Conservation (phyloP, 1,140 invertebrate species). For the Chelonus insularis region DNA sequence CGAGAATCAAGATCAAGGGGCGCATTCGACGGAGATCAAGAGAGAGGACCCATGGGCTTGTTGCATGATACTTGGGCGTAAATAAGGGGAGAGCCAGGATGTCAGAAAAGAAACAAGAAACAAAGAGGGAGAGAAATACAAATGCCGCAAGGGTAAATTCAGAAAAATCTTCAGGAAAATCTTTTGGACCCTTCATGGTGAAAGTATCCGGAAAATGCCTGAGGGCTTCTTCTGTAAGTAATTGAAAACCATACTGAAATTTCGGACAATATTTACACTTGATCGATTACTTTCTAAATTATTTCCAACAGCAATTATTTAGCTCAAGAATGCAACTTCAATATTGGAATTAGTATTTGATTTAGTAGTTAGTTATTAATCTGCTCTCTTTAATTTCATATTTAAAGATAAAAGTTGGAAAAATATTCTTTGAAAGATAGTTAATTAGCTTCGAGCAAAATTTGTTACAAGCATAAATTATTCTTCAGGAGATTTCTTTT, state of each 20-base stretch:
- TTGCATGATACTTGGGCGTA: not conserved
- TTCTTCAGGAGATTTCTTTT: too few relatives aligned
- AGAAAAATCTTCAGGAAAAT: not conserved
- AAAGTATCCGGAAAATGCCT: slow-evolving; percentile 1
- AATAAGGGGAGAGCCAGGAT: slow-evolving; percentile 1
- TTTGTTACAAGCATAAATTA: too few relatives aligned
- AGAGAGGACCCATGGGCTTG: slow-evolving; percentile 21
- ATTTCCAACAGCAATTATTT: slow-evolving; percentile 10
- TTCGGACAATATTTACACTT: slow-evolving; percentile 21
- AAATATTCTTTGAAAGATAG: too few relatives aligned
- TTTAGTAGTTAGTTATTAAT: too few relatives aligned
- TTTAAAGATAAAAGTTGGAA: too few relatives aligned
- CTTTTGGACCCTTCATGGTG: not conserved
- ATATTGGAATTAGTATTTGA: not conserved
- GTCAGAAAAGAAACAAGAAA: not conserved
- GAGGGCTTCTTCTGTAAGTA: slow-evolving; percentile 11
- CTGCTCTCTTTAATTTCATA: too few relatives aligned
- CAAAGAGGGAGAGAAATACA: not conserved
- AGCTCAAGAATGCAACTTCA: slow-evolving; percentile 1
- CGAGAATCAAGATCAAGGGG: slow-evolving; percentile 52
- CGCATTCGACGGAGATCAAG: slow-evolving; percentile 35
- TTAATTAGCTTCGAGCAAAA: too few relatives aligned
- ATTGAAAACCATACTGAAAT: slow-evolving; percentile 7
- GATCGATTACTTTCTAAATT: slow-evolving; percentile 11
- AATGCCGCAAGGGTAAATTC: not conserved